Evolutionary conservation across 1,140 invertebrate genomes (phyloP), one percentile per base, ranked within the genome.

Genomic region (Hormaphis cornu): DNA sequence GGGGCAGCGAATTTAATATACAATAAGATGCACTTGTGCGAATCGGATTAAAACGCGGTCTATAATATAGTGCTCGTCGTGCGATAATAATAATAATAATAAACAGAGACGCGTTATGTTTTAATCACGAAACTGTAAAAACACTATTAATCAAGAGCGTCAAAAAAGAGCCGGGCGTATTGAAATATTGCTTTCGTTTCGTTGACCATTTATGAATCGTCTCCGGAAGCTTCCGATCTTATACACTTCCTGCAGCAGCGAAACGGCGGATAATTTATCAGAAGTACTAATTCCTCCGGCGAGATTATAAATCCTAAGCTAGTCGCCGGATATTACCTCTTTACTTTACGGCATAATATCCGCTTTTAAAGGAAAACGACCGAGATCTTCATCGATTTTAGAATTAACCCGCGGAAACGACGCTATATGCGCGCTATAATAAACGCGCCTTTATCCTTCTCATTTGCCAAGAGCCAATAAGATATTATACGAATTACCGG

Each of bases 331-430:
- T 66, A 66, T 66, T 66, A 66, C 61, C 61, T 66, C 61, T 66
- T 66, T 66, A 66, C 61, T 66, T 66, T 66, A 66, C 44, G 44
- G 61, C 44, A 44, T 66, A 66, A 66, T 66, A 66, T 66, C 61
- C 61, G 61, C 61, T 48, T 44, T 66, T 50, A 33, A 66, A 22
- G 44, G 35, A 48, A 48, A 66, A 12, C 37, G 37, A 46, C 42
- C 44, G 40, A 63, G 30, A n/a, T 66, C 42, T 35, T 66, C 20
- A 46, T 66, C 30, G 61, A 66, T 66, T 66, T 66, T 66, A 48
- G 42, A 48, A 46, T 48, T 66, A 66, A 66, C 44, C n/a, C n/a
- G n/a, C n/a, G n/a, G n/a, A n/a, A n/a, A n/a, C n/a, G n/a, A n/a
- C n/a, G n/a, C n/a, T n/a, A n/a, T n/a, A n/a, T n/a, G n/a, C n/a